Base-by-base conservation (phyloP, 2,113 vertebrate species). In the Malaclemys terrapin region DNA sequence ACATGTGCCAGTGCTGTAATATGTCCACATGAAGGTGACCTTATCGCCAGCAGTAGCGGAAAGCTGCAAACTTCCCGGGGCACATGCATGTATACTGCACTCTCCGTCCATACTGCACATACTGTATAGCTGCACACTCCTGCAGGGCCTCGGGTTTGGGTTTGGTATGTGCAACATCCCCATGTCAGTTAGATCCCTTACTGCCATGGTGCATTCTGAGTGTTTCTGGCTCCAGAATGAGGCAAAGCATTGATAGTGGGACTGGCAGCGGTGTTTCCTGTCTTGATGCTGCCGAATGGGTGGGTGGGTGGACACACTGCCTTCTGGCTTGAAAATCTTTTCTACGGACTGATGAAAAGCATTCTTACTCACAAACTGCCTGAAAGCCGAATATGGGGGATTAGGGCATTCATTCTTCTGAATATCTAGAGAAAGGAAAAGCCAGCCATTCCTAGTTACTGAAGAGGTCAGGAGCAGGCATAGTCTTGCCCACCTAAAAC, bases 1-100 rank as follows among this genome's bases (percentile, higher is more conserved):
- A 94, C 69, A 92, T 85, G 82, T 95, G 90, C 5, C 56, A 80
- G 42, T 84, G 90, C 84, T 92, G 88, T 79, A 88, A 81, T 86
- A 95, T 80, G 90, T 96, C 90, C 91, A 53, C 69, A 49, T 54
- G 85, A 96, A 97, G 95, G 95, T 97, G 97, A 97, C 96, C 94
- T 94, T 91, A 91, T 82, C 38, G 29, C 25, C 4, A 88, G 87
- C 38, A 22, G 25, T 0, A 11, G 84, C 87, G 91, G 80, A 53
- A 85, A 62, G 10, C 52, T 49, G n/a, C 38, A 87, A 35, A 65
- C 53, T 5, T 17, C 75, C 29, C 0, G 1, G 54, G 13, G 31
- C 12, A 5, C 38, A 35, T 0, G 3, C 87, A 4, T 25, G 50
- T 16, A 56, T 54, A 1, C 38, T 6, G 35, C 22, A 8, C 45